Evolutionary conservation across 2,113 vertebrate species (phyloP), one percentile per base, ranked within the genome.

Genomic region (Oophaga pumilio): DNA sequence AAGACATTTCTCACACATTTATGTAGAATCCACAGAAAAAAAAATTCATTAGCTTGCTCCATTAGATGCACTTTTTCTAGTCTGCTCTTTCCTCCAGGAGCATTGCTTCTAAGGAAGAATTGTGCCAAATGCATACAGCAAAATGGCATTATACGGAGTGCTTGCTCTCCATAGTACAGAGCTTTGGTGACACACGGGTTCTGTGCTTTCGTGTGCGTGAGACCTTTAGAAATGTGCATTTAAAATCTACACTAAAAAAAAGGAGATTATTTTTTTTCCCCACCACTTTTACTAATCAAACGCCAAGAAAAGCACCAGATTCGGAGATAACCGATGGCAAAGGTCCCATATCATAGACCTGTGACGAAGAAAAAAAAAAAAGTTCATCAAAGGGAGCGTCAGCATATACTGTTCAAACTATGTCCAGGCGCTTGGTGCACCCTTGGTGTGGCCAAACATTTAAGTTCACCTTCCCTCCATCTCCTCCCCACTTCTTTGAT

Each of bases 171-270:
- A 73, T 2, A 43, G 69, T 73, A 73, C 14, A 8, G 28, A 73
- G 20, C 26, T 20, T 9, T 56, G 43, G 2, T 26, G 2, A 24
- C n/a, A 68, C 64, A 68, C 1, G 14, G 14, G 11, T 22, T 18
- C 28, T 9, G 33, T 13, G 33, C 33, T 43, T 43, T 5, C 1
- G 0, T 4, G 8, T 71, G 64, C 76, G 71, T n/a, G 28, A 26
- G 85, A 8, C 26, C n/a, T 22, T n/a, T 71, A 73, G 3, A 50
- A 17, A 50, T 26, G 22, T n/a, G 12, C 59, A 68, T 33, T 64
- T 73, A 87, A 83, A 87, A 56, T 9, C n/a, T 68, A 82, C 26
- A 52, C 53, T 87, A 74, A 74, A n/a, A n/a, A n/a, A n/a, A n/a
- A n/a, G n/a, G n/a, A 82, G 20, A 82, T 43, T 18, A n/a, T 56